Evolutionary conservation across 2,113 vertebrate species (phyloP).

Genomic region (Pollimyrus isidori): DNA sequence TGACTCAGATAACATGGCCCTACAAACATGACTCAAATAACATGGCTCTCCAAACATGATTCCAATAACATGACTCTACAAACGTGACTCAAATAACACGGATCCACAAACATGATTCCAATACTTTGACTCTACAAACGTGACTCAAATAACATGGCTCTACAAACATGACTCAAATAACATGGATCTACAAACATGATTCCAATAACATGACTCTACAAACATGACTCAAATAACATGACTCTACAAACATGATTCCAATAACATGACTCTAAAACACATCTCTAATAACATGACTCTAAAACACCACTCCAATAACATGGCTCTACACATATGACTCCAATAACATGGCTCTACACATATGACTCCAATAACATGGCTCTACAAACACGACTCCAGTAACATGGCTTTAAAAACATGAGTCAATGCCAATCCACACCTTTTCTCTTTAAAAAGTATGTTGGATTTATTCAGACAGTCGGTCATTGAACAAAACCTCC

Average conservation of each 20-base stretch:
- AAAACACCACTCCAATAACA: background rate
- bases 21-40: background rate
- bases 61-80: too few relatives aligned
- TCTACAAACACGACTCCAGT: background rate
- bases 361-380: background rate
- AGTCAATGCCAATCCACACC: background rate
- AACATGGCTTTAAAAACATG: background rate
- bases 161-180: background rate
- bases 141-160: background rate
- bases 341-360: background rate
- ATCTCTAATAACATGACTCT: background rate
- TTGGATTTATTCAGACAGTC: background rate
- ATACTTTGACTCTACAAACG: background rate
- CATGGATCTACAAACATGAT: background rate
- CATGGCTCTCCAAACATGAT: background rate
- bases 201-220: too few relatives aligned
- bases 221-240: background rate
- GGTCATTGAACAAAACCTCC: conserved; percentile 7
- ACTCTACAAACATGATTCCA: background rate
- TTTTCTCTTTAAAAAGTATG: conserved; percentile 1
- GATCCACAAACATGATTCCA: background rate
- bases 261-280: background rate
- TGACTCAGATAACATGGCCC: background rate
- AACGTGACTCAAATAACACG: background rate
- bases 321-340: background rate